A percentile compares a stretch with the other conserved stretches of the same genome.
These are phyloP conservation scores for Trididemnum miniatum DNA, from an alignment of 23 tunicate genomes.

Conservation along the genomic window DNA sequence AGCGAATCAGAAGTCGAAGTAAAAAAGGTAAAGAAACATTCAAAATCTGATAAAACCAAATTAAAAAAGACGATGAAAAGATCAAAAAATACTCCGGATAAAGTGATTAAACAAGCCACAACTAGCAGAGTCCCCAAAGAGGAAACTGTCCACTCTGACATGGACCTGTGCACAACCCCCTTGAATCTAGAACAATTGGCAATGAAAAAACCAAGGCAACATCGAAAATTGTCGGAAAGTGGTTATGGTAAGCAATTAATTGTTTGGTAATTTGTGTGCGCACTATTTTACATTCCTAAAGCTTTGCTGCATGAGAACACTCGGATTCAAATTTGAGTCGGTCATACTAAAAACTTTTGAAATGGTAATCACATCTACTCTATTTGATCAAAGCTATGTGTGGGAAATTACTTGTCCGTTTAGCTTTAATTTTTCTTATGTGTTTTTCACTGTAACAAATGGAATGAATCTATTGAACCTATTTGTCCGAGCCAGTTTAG, in stretches of 20 bases:
- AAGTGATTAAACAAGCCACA: slow-evolving; percentile 6
- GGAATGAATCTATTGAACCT: too few species aligned
- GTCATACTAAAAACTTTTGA: too few species aligned
- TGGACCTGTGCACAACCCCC: background rate
- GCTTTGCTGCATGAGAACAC: too few species aligned
- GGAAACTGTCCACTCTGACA: background rate
- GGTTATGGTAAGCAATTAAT: background rate
- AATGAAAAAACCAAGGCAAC: background rate
- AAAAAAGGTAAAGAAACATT: slow-evolving; percentile 2
- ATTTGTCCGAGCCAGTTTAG: too few species aligned
- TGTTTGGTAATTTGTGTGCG: too few species aligned
- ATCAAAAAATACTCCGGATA: slow-evolving; percentile 28
- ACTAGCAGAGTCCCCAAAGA: background rate
- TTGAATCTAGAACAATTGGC: background rate
- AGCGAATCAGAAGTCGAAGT: background rate
- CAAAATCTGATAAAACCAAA: slow-evolving; percentile 19
- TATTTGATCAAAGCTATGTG: too few species aligned
- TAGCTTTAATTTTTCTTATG: too few species aligned
- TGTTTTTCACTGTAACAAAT: too few species aligned
- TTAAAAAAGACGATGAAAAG: slow-evolving; percentile 23
- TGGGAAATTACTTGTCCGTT: too few species aligned
- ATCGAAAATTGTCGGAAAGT: background rate
- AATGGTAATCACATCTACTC: too few species aligned
- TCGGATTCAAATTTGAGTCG: too few species aligned
- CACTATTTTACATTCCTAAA: too few species aligned